phyloP scores from a whole-genome alignment of 2,888 invertebrate genomes.

The Drosophila mimetica region DNA sequence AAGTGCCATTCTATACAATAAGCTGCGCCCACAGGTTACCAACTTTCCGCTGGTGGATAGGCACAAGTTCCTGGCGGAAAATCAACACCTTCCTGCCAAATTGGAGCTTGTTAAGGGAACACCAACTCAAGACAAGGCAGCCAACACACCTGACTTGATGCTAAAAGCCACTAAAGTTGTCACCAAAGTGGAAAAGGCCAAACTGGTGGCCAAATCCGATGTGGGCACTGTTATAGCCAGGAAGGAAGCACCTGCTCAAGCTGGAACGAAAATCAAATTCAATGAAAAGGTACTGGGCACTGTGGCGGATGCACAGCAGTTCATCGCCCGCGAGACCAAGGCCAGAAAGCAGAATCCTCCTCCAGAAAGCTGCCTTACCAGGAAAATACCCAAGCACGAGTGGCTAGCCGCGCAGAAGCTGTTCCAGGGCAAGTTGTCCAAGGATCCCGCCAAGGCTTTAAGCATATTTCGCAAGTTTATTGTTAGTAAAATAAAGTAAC shows the following conservation, averaged over 20 bases:
- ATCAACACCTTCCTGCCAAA: slow-evolving; percentile 59
- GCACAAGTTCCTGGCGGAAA: slow-evolving; percentile 54
- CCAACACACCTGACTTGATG: neutral
- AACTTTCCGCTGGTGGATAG: slow-evolving; percentile 70
- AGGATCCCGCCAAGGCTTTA: slow-evolving; percentile 73
- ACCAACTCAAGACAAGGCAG: slow-evolving; percentile 26
- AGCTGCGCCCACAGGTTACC: slow-evolving; percentile 50
- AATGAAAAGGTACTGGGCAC: slow-evolving; percentile 64
- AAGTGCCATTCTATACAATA: slow-evolving; percentile 68
- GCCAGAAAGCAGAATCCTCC: slow-evolving; percentile 56
- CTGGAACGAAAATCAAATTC: slow-evolving; percentile 33
- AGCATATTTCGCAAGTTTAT: slow-evolving; percentile 81
- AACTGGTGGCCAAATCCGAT: slow-evolving; percentile 48
- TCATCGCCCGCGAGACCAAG: slow-evolving; percentile 74
- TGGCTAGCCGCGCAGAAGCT: slow-evolving; percentile 79
- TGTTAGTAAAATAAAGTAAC: slow-evolving; percentile 74
- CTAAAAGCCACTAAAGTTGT: slow-evolving; percentile 38
- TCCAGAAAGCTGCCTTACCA: slow-evolving; percentile 63
- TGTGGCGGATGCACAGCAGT: slow-evolving; percentile 70
- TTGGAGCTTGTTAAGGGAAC: slow-evolving; percentile 9
- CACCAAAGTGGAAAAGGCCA: slow-evolving; percentile 57
- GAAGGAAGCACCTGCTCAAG: neutral
- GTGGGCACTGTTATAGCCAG: slow-evolving; percentile 58
- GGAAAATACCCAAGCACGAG: slow-evolving; percentile 73
- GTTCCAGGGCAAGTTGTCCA: slow-evolving; percentile 73